Evolutionary conservation across 2,888 invertebrate species (phyloP).

Genomic region (Epirrhoe tristata): DNA sequence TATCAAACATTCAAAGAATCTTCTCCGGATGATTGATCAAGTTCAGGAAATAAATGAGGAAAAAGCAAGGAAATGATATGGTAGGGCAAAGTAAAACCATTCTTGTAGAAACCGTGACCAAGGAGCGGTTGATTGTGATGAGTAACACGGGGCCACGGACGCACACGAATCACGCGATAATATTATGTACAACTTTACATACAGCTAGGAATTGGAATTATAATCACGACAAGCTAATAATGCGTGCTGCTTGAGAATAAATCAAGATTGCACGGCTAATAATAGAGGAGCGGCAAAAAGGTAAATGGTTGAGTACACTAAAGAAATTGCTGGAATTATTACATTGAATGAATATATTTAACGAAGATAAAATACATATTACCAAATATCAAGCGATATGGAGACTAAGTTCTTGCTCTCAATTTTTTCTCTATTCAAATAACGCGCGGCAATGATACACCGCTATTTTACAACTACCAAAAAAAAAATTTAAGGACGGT

Average conservation of each 20-base stretch:
- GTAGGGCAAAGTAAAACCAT: conserved; percentile 33
- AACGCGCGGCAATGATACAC: no score
- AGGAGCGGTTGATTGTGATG: conserved; percentile 52
- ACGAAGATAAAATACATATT: no score
- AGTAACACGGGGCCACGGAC: conserved; percentile 52
- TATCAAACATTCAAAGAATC: no score
- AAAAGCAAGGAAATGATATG: conserved; percentile 42
- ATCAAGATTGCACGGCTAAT: conserved; percentile 22
- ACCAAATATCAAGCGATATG: conserved; percentile 1
- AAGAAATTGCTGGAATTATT: conserved; percentile 1
- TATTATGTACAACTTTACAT: conserved; percentile 45
- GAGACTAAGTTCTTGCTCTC: no score
- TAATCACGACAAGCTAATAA: conserved; percentile 46
- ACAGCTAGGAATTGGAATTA: conserved; percentile 48
- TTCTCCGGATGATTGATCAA: no score
- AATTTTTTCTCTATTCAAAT: no score
- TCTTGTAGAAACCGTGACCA: conserved; percentile 58
- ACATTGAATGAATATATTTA: no score
- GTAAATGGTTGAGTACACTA: not conserved
- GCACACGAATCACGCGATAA: conserved; percentile 54
- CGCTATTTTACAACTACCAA: no score
- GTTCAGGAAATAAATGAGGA: conserved; percentile 37
- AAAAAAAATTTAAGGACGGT: no score
- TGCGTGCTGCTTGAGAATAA: conserved; percentile 22
- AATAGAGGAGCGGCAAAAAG: conserved; percentile 14